Evolutionary conservation across 2,113 vertebrate species (phyloP).

Genomic region (Muntiacus reevesi): DNA sequence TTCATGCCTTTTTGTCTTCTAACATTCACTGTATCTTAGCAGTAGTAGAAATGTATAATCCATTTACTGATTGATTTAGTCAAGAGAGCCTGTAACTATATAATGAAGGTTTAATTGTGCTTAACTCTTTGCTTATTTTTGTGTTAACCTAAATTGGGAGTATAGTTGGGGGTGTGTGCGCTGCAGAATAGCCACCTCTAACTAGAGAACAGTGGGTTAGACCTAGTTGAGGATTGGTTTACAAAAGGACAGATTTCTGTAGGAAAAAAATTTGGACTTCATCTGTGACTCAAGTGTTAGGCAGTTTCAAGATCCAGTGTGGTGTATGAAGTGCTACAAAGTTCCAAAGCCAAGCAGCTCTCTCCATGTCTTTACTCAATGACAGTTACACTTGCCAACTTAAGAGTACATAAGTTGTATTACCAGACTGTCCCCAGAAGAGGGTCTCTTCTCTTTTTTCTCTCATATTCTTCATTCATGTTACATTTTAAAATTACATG

Average conservation of each 20-base stretch:
- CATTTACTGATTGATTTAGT: neutral
- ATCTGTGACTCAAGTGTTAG: neutral
- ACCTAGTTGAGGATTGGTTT: neutral
- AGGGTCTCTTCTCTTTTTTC: neutral
- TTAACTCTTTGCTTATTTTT: slow-evolving; percentile 5
- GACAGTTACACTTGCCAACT: neutral
- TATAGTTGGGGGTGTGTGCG: neutral
- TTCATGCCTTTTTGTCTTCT: neutral
- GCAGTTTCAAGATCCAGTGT: neutral
- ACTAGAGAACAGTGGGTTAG: neutral
- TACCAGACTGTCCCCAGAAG: neutral
- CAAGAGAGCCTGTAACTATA: neutral
- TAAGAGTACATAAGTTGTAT: neutral
- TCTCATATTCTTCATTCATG: neutral
- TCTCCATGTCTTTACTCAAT: neutral
- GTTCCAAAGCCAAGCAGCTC: neutral
- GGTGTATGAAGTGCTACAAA: neutral
- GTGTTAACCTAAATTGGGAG: neutral
- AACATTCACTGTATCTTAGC: neutral
- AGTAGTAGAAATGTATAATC: neutral
- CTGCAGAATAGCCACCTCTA: neutral
- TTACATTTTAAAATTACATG: slow-evolving; percentile 1
- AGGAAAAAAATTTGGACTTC: neutral
- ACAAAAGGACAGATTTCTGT: neutral
- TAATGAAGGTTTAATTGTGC: neutral